A percentile compares a stretch with the other conserved stretches of the same genome.
Conservation (phyloP, 1,140 invertebrate genomes). For the Triops cancriformis region DNA sequence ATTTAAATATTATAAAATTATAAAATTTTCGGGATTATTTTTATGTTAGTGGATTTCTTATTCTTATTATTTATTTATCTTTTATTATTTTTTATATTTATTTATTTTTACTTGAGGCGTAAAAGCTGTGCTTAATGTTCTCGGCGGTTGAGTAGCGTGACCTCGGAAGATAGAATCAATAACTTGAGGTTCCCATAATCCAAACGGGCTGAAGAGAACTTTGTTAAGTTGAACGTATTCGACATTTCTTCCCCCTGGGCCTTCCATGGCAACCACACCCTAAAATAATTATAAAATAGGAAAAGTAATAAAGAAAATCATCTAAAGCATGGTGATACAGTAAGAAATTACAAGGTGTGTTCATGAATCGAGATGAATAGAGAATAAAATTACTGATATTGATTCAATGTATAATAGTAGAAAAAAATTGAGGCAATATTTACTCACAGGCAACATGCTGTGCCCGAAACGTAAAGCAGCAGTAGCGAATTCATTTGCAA, state of each 20-base stretch:
- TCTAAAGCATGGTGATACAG: no score
- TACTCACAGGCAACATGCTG: slow-evolving; percentile 14
- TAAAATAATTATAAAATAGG: slow-evolving; percentile 30
- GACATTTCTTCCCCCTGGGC: slow-evolving; percentile 48
- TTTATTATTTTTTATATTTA: no score
- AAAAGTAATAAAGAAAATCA: background rate
- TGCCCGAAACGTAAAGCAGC: slow-evolving; percentile 84
- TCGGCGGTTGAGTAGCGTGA: slow-evolving; percentile 55
- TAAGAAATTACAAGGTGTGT: no score
- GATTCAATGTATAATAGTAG: background rate
- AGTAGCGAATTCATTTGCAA: slow-evolving; percentile 73
- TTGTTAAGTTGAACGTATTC: slow-evolving; percentile 63
- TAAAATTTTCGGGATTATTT: no score
- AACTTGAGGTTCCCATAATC: slow-evolving; percentile 52
- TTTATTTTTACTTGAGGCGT: slow-evolving; percentile 53
- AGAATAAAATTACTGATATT: no score
- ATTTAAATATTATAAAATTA: no score
- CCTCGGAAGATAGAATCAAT: slow-evolving; percentile 53
- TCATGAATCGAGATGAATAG: no score
- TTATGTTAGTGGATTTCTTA: no score
- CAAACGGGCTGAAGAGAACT: slow-evolving; percentile 74
- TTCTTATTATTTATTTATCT: no score
- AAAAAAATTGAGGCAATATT: background rate
- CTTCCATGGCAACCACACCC: slow-evolving; percentile 57
- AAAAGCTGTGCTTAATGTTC: slow-evolving; percentile 58